Base-by-base conservation (phyloP, 2,888 invertebrate species). In the Tanypteryx hageni region DNA sequence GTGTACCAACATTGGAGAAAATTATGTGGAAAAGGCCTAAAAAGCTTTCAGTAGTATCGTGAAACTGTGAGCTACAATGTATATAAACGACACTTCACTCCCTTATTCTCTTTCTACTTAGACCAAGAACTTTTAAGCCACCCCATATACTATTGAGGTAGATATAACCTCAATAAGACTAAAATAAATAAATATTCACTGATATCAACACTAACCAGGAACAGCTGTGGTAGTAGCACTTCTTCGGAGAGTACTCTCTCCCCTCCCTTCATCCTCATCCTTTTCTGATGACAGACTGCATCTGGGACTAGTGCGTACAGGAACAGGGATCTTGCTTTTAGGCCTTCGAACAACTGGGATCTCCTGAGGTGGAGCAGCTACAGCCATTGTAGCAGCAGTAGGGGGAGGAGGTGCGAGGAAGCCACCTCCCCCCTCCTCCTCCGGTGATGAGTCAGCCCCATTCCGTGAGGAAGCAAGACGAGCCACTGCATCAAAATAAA, bases 401-500 rank as follows among this genome's bases (percentile, higher is more conserved):
- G 89, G 18, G 13, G 89, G 89, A 18, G 64, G 64, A n/a, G 64
- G 58, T 10, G 64, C 44, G 95, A 93, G 92, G 92, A 92, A 92
- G 58, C 93, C 92, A 83, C 93, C 93, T 81, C 93, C 93, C 27
- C 93, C 91, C 84, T 93, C 93, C 89, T 93, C 89, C 82, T 93
- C 93, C 58, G 93, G 93, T 22, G 93, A 93, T 31, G 93, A 92
- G 76, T 93, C 93, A 22, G 92, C 89, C 22, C 92, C 93, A 82
- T 92, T 93, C 86, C 92, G 92, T 22, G 92, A 93, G 68, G 92
- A 64, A 92, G 92, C 92, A 83, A 27, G 56, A 61, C 81, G 92
- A 18, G 92, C 91, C 16, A 92, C 91, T 9, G 98, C 98, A 95
- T 98, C 98, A 94, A 97, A 98, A 95, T 98, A 98, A 22, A 98